Conservation (phyloP, 2,797 vertebrate genomes). For the Rhabdophis nuchalis region DNA sequence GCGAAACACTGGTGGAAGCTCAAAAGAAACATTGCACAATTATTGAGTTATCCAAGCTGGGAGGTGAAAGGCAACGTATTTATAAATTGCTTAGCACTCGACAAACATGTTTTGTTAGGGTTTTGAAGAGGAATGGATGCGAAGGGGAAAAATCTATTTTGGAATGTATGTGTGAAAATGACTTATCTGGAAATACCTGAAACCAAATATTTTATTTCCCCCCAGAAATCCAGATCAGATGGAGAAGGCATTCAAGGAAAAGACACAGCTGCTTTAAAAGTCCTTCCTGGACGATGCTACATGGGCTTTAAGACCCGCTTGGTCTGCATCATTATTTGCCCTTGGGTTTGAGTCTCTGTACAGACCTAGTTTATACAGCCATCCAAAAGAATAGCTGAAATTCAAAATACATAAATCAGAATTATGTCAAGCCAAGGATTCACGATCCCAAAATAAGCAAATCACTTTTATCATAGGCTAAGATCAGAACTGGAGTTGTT, state of each 20-base stretch:
- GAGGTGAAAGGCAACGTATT: not conserved
- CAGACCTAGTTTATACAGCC: not conserved
- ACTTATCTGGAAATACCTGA: not conserved
- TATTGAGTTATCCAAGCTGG: not conserved
- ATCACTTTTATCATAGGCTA: not conserved
- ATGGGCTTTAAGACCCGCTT: not conserved
- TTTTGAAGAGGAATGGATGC: not conserved
- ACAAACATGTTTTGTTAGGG: not conserved
- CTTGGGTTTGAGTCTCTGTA: not conserved
- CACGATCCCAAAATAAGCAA: not conserved
- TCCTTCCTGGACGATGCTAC: not conserved
- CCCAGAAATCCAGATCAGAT: not conserved
- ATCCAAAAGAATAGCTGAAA: not conserved
- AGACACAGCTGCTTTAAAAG: not conserved
- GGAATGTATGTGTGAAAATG: not conserved
- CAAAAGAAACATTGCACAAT: not conserved
- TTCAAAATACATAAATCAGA: not conserved
- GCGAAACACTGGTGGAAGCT: not conserved
- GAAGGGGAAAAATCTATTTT: not conserved
- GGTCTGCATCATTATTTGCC: not conserved
- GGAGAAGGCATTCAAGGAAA: not conserved
- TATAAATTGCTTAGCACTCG: not conserved
- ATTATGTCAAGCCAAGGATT: not conserved
- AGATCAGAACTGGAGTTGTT: not conserved
- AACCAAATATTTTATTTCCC: not conserved